These are phyloP conservation scores for Drosophila nr. perissopoda DNA, from an alignment of 2,888 invertebrate genomes.

Conservation along the genomic window DNA sequence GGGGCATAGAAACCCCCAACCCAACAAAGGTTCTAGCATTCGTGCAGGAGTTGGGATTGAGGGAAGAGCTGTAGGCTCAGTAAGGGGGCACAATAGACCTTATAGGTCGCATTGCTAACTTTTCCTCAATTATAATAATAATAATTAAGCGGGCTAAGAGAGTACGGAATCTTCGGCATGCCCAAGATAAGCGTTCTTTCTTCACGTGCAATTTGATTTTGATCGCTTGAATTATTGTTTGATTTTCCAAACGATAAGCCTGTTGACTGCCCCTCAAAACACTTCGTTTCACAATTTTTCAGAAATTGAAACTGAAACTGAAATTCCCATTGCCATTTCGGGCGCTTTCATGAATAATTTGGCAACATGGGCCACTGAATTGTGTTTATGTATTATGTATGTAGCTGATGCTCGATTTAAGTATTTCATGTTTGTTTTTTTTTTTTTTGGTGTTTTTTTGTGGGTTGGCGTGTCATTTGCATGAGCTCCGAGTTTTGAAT, in stretches of 20 bases:
- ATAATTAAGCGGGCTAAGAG: background rate
- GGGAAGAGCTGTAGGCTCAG: no score
- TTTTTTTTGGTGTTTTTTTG: conserved; percentile 15
- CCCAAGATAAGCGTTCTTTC: background rate
- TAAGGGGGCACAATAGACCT: no score
- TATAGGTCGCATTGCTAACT: no score
- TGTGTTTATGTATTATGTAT: conserved; percentile 15
- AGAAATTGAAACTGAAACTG: conserved; percentile 19
- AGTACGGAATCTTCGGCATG: background rate
- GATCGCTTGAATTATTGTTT: background rate
- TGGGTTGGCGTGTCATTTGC: conserved; percentile 42
- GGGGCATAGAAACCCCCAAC: no score
- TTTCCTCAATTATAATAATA: no score
- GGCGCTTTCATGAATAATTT: conserved; percentile 54
- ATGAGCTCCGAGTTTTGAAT: conserved; percentile 36
- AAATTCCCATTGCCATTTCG: conserved; percentile 50
- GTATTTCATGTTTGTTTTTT: conserved; percentile 5
- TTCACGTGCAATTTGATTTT: background rate
- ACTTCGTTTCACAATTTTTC: conserved; percentile 38
- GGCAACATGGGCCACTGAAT: conserved; percentile 29
- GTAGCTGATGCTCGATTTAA: conserved; percentile 27
- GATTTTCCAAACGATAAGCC: background rate
- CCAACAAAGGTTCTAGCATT: no score
- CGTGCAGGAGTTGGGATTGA: no score
- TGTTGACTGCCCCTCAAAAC: background rate